Percentiles rank a stretch among this genome's conserved stretches.
phyloP scores from a whole-genome alignment of 2,888 invertebrate genomes.

The Sarcophaga rosellei region DNA sequence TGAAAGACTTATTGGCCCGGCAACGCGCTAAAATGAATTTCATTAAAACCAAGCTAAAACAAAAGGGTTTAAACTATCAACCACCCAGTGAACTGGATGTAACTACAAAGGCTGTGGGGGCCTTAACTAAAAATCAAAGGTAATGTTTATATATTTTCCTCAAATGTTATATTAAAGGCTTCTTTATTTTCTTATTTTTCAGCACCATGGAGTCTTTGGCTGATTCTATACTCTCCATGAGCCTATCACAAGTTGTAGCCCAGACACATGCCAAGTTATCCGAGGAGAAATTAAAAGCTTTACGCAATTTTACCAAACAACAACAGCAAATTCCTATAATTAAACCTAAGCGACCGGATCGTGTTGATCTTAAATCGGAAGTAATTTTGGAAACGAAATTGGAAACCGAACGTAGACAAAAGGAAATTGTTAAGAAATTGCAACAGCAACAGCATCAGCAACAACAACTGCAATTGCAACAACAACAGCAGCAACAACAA shows the following conservation, averaged over 20 bases:
- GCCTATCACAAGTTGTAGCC: slow-evolving; percentile 76
- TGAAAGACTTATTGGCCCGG: slow-evolving; percentile 86
- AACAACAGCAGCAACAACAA: too few species aligned
- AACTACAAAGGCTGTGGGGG: slow-evolving; percentile 42
- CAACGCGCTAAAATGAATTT: slow-evolving; percentile 82
- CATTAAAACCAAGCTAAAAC: slow-evolving; percentile 77
- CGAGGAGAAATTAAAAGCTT: slow-evolving; percentile 74
- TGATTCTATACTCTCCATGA: slow-evolving; percentile 80
- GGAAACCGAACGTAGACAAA: slow-evolving; percentile 73
- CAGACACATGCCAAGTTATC: slow-evolving; percentile 75
- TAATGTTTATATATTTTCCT: neutral
- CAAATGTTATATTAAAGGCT: neutral
- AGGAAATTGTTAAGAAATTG: slow-evolving; percentile 68
- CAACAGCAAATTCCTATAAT: slow-evolving; percentile 75
- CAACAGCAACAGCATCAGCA: slow-evolving; percentile 44
- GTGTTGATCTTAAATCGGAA: slow-evolving; percentile 79
- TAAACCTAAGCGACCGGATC: slow-evolving; percentile 79
- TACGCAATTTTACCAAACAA: slow-evolving; percentile 73
- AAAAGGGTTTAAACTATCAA: slow-evolving; percentile 73
- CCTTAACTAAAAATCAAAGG: slow-evolving; percentile 62
- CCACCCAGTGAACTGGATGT: slow-evolving; percentile 62
- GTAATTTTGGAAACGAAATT: slow-evolving; percentile 78
- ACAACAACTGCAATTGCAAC: too few species aligned
- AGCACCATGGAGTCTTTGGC: slow-evolving; percentile 78
- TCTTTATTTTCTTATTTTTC: slow-evolving; percentile 24